Evolutionary conservation across 2,113 vertebrate genomes (phyloP).

Genomic region (Chamaetylas fuelleborni): DNA sequence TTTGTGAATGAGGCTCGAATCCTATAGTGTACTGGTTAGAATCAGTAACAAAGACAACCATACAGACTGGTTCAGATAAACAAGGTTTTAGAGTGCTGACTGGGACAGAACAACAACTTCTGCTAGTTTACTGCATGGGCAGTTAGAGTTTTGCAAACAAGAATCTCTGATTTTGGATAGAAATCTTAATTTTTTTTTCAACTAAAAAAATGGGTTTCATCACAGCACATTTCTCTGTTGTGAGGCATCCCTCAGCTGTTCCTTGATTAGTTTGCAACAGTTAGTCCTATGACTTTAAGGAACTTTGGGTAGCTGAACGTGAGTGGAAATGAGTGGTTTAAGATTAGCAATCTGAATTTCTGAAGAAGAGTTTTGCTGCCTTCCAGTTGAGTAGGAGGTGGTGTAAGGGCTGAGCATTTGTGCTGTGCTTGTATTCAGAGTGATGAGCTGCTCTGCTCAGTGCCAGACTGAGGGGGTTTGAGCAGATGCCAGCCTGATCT

Average conservation of each 20-base stretch:
- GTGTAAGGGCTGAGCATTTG: not conserved
- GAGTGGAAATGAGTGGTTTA: not conserved
- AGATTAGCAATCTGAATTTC: not conserved
- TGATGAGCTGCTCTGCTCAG: not conserved
- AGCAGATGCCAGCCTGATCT: too few relatives aligned
- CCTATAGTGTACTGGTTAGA: not conserved
- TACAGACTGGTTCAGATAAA: not conserved
- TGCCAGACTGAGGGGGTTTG: not conserved
- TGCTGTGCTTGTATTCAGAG: accelerated
- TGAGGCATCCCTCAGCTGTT: not conserved
- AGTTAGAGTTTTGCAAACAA: not conserved
- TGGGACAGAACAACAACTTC: not conserved
- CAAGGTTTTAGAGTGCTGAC: not conserved
- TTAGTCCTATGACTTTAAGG: not conserved
- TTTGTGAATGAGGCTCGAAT: not conserved
- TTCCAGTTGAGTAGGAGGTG: not conserved
- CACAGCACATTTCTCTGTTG: not conserved
- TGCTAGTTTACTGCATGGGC: not conserved
- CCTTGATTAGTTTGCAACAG: not conserved
- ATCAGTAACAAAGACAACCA: not conserved
- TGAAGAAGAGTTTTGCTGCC: not conserved
- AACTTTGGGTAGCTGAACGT: not conserved
- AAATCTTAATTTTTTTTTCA: not conserved
- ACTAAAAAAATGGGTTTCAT: accelerated
- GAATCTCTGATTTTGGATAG: not conserved